Evolutionary conservation across 2,888 invertebrate species (phyloP), one percentile per base, ranked within the genome.

Genomic region (Brachylomia viminalis): DNA sequence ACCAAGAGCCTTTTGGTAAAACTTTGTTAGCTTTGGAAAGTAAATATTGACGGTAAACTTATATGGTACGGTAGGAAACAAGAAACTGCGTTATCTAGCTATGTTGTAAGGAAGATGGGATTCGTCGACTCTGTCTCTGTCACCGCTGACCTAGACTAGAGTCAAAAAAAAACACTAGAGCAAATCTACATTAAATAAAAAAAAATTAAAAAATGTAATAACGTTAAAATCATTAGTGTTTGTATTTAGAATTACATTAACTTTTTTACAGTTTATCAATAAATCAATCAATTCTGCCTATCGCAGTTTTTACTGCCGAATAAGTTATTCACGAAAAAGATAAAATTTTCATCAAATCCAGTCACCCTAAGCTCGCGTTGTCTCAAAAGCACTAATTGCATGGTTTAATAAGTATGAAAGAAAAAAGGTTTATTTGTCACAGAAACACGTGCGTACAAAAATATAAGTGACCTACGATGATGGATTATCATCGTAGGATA

Each of bases 41-140:
- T 59, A 84, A 69, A 52, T 58, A 82, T n/a, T 58, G 17, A 54
- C 52, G n/a, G n/a, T 62, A 23, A 56, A 38, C 33, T n/a, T 76
- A 38, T 52, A 38, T 58, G 15, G 42, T 56, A 45, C 30, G 27
- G 13, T 23, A 4, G 10, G 15, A 58, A 56, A 47, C 3, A 20
- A 61, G 2, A 71, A 23, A 56, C 13, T 74, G 7, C 8, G 30
- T 23, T 38, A 38, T 15, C n/a, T 49, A 58, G n/a, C 11, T 77
- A 72, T 38, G 11, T 59, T n/a, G 4, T 42, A 33, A 6, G 5
- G 8, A 47, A 47, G 8, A 33, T 54, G 3, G 17, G 5, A 13
- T n/a, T 62, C n/a, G n/a, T n/a, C n/a, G n/a, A n/a, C n/a, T n/a
- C n/a, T n/a, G n/a, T n/a, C n/a, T n/a, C n/a, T n/a, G n/a, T n/a